Evolutionary conservation across 1,140 invertebrate genomes (phyloP).

Genomic region (fruit fly (Drosophila melanogaster)): Release_6_plus_ISO1_MT NT_037436.4:7627001-7627500

Average conservation of each 20-base stretch:
- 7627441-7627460: conserved; percentile 77
- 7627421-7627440: conserved; percentile 83
- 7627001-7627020: conserved; percentile 16
- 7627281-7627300: no score
- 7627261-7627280: no score
- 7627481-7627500: conserved; percentile 25
- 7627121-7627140: no score
- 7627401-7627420: conserved; percentile 78
- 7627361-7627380: conserved; percentile 18
- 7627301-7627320: not conserved
- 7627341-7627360: conserved; percentile 19
- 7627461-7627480: conserved; percentile 65
- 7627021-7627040: conserved; percentile 14
- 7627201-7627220: no score
- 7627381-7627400: conserved; percentile 67
- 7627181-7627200: no score
- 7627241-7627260: no score
- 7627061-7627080: conserved; percentile 80
- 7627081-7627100: conserved; percentile 57
- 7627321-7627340: conserved; percentile 4
- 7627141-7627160: no score
- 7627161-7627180: no score
- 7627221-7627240: no score
- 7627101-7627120: not conserved
- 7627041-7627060: conserved; percentile 53